Evolutionary conservation across 2,888 invertebrate genomes (phyloP), one percentile per base, ranked within the genome.

Genomic region (Melinopterus prodromus): DNA sequence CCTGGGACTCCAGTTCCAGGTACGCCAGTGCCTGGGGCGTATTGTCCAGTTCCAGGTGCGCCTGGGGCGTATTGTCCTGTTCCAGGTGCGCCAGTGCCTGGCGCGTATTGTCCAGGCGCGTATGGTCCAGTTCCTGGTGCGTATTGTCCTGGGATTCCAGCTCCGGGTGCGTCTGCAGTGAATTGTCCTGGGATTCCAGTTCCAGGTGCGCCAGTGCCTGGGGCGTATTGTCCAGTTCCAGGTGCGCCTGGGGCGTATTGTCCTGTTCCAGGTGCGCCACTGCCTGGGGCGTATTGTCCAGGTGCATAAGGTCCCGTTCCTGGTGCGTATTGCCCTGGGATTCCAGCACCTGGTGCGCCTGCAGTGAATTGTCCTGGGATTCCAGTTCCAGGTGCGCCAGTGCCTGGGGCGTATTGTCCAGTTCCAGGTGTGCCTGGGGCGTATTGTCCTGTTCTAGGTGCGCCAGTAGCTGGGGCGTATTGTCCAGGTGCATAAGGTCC

Each of bases 221-320:
- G 69, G 70, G 16, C 36, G 15, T 74, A 74, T 74, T 74, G 74
- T 70, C 77, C 74, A 37, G 37, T 1, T 78, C 76, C 76, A n/a
- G 80, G 80, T 37, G 6, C 38, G 12, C 78, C 79, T 0, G 77
- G 74, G 0, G 38, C 4, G 16, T 79, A 75, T n/a, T 79, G 77
- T 26, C 83, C 82, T 69, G 81, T n/a, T n/a, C 53, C 76, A 69
- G 80, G 78, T 6, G 78, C 78, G 53, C 71, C 77, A 38, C 35
- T 53, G 38, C 79, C 79, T 14, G 77, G 69, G n/a, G 26, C 71
- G 78, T 77, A 79, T 76, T 77, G 78, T n/a, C 53, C 76, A 69
- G 80, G 78, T 6, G 78, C 78, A 35, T 70, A 71, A 69, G 15
- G 37, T 16, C 71, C 77, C 26, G 53, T 53, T 70, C 79, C 79